These are phyloP conservation scores for Pseudolycoriella hygida DNA, from an alignment of 2,888 invertebrate species.

Conservation along the genomic window DNA sequence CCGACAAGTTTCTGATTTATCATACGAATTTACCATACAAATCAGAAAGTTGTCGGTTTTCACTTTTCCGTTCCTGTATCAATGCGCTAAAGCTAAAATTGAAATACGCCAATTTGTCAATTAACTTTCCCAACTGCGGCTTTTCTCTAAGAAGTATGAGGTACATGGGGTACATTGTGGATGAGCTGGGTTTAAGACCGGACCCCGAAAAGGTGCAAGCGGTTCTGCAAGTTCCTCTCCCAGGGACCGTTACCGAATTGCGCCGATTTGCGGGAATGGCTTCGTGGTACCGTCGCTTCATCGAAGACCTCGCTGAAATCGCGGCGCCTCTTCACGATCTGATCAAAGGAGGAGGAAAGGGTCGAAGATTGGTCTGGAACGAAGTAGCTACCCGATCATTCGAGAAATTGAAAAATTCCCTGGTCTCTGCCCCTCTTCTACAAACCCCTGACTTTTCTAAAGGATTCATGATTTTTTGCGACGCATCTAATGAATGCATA, in stretches of 20 bases:
- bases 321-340: not conserved
- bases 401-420: not conserved
- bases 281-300: not conserved
- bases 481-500: not conserved
- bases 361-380: not conserved
- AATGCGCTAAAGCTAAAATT: too few relatives aligned
- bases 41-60: too few relatives aligned
- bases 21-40: too few relatives aligned
- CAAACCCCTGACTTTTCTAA: not conserved
- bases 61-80: too few relatives aligned
- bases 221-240: too few relatives aligned
- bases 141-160: too few relatives aligned
- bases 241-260: constrained; percentile 5
- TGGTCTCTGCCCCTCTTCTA: not conserved
- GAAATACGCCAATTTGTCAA: too few relatives aligned
- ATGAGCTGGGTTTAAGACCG: too few relatives aligned
- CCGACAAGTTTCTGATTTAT: too few relatives aligned
- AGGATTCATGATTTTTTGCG: not conserved
- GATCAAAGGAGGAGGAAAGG: not conserved
- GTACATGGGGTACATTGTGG: too few relatives aligned
- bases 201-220: too few relatives aligned
- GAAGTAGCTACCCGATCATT: not conserved
- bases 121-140: too few relatives aligned
- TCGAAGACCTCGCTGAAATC: not conserved
- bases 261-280: constrained; percentile 2